These are phyloP conservation scores for Gymnocypris eckloni DNA, from an alignment of 2,797 vertebrate genomes.

Conservation along the genomic window DNA sequence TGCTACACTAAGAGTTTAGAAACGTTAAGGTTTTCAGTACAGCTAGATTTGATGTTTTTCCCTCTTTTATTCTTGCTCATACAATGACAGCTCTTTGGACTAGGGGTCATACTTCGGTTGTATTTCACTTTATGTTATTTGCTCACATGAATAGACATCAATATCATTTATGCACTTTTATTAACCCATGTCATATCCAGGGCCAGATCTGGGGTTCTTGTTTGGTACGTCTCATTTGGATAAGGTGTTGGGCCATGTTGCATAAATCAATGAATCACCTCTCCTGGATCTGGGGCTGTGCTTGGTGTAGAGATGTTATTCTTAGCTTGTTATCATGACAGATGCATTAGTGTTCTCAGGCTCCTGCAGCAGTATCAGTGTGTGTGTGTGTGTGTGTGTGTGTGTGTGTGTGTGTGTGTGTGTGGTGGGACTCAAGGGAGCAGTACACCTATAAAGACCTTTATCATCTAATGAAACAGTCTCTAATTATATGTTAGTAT, in stretches of 20 bases:
- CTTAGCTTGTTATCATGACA: constrained; percentile 93
- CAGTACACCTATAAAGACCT: constrained; percentile 33
- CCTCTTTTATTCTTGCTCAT: background rate
- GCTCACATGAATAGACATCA: background rate
- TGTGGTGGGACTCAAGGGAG: constrained; percentile 35
- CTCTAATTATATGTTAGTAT: constrained; percentile 6
- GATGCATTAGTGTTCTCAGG: constrained; percentile 89
- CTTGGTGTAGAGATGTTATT: constrained; percentile 91
- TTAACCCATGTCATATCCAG: background rate
- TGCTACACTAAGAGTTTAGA: background rate
- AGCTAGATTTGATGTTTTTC: background rate
- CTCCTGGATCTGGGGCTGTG: constrained; percentile 85
- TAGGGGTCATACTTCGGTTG: constrained; percentile 36
- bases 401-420: constrained; percentile 62
- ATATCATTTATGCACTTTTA: constrained; percentile 16
- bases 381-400: constrained; percentile 42
- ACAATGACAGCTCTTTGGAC: constrained; percentile 28
- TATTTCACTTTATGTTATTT: constrained; percentile 18
- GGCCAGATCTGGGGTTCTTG: constrained; percentile 19
- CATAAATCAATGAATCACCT: constrained; percentile 93
- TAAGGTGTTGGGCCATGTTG: constrained; percentile 80
- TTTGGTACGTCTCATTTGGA: constrained; percentile 40
- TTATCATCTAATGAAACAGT: constrained; percentile 4
- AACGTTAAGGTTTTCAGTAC: background rate
- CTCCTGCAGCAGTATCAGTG: constrained; percentile 83